A percentile compares a stretch with the other conserved stretches of the same genome.
phyloP scores from a whole-genome alignment of 1,140 invertebrate genomes.

The Zaprionus lachaisei region DNA sequence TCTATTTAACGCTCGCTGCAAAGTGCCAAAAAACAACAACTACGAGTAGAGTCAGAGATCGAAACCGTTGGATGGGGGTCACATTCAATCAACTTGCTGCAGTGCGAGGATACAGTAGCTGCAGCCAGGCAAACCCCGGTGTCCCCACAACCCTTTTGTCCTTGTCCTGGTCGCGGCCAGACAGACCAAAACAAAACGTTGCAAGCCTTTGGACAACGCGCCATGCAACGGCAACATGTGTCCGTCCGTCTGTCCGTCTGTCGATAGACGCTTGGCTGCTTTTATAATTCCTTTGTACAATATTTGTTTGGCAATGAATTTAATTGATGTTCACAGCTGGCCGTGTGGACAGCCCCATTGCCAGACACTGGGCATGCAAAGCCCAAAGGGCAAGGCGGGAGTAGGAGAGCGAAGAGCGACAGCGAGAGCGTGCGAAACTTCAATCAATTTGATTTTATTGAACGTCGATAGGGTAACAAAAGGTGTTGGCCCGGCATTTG shows the following conservation, averaged over 20 bases:
- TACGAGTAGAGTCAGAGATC: constrained; percentile 4
- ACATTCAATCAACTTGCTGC: constrained; percentile 62
- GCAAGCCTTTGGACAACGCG: constrained; percentile 10
- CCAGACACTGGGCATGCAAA: not conserved
- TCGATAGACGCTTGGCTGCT: constrained; percentile 52
- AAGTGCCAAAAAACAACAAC: constrained; percentile 53
- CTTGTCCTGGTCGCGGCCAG: constrained; percentile 26
- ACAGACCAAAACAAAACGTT: constrained; percentile 57
- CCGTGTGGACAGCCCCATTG: constrained; percentile 11
- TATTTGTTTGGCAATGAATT: constrained; percentile 73
- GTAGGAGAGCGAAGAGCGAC: no score
- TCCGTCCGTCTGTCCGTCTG: constrained; percentile 17
- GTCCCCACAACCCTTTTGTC: constrained; percentile 25
- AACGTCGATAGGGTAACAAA: constrained; percentile 45
- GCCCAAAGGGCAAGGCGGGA: not conserved
- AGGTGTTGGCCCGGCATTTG: constrained; percentile 59
- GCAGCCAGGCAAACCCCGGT: constrained; percentile 6
- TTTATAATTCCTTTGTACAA: constrained; percentile 74
- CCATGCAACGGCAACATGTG: constrained; percentile 35
- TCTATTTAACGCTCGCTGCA: constrained; percentile 33
- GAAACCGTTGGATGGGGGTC: constrained; percentile 9
- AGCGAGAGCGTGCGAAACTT: constrained; percentile 51
- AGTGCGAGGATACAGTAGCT: constrained; percentile 26
- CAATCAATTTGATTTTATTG: constrained; percentile 64
- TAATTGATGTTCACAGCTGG: constrained; percentile 69